phyloP scores from a whole-genome alignment of 1,140 invertebrate genomes.

The Saccostrea echinata region DNA sequence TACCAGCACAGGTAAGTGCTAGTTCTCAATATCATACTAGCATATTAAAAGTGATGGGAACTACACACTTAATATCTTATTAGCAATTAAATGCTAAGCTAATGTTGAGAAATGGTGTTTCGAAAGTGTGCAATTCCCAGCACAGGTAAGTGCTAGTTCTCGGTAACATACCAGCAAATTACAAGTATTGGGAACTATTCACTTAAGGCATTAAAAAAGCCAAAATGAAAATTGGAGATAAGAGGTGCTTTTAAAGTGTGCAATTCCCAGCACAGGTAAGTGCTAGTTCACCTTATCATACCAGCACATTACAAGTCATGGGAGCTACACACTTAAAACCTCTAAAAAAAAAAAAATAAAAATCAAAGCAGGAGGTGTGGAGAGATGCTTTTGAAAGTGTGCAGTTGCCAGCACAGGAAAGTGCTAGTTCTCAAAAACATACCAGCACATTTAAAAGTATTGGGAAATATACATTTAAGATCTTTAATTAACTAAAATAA shows the following conservation, averaged over 20 bases:
- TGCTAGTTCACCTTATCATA: constrained; percentile 41
- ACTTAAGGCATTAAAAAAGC: too few species aligned
- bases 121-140: neutral
- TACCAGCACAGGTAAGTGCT: constrained; percentile 58
- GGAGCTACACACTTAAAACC: neutral
- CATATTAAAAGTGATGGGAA: too few species aligned
- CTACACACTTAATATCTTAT: too few species aligned
- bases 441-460: constrained; percentile 53
- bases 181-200: neutral
- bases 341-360: too few species aligned
- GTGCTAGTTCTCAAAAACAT: constrained; percentile 52
- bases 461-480: neutral
- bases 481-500: too few species aligned
- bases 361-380: too few species aligned
- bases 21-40: neutral
- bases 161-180: neutral
- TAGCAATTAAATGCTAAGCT: too few species aligned
- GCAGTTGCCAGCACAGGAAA: constrained; percentile 18
- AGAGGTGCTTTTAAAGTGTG: too few species aligned
- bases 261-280: constrained; percentile 52
- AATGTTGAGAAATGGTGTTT: neutral
- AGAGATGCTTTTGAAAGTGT: neutral
- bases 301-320: too few species aligned
- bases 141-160: constrained; percentile 37
- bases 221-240: too few species aligned